Evolutionary conservation across 2,888 invertebrate species (phyloP), one percentile per base, ranked within the genome.

Genomic region (Habrosyne pyritoides): DNA sequence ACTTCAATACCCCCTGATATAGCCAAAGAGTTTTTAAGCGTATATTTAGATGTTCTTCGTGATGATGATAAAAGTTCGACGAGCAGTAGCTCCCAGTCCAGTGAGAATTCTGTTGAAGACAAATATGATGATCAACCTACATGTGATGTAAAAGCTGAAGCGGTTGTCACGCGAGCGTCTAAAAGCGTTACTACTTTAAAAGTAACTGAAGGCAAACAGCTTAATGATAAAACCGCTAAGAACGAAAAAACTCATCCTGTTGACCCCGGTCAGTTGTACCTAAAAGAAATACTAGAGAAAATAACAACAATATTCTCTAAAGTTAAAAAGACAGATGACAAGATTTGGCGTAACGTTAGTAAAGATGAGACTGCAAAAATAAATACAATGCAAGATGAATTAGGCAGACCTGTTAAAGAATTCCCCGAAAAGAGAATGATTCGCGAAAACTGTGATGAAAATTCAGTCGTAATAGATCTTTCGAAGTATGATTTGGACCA

Each of bases 221-320:
- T 46, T 10, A 64, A 62, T 51, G 28, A 59, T 50, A 66, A 53
- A 21, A 46, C 52, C n/a, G 33, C 26, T 10, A 18, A 21, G 2
- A 47, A 6, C 12, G 36, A 64, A 24, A 61, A 61, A 30, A 52
- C 62, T 49, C 66, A 64, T 36, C 54, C 52, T 7, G 42, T 75
- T 5, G 85, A 86, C 60, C 66, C 79, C 5, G 83, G 83, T 2
- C 80, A 84, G 59, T 53, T 77, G 28, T 84, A 86, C 53, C 65
- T 90, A 0, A 84, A 84, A 71, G 77, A 84, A 52, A 71, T 89
- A 12, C 55, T 90, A 10, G 81, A 87, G 22, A 86, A 87, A 75
- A 81, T 89, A 30, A 83, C 85, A 21, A 78, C 76, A 0, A 76
- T 87, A 62, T 85, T 85, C 56, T 72, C 81, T 0, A 83, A 75